Evolutionary conservation across 2,797 vertebrate genomes (phyloP).

Genomic region (Novumbra hubbsi): DNA sequence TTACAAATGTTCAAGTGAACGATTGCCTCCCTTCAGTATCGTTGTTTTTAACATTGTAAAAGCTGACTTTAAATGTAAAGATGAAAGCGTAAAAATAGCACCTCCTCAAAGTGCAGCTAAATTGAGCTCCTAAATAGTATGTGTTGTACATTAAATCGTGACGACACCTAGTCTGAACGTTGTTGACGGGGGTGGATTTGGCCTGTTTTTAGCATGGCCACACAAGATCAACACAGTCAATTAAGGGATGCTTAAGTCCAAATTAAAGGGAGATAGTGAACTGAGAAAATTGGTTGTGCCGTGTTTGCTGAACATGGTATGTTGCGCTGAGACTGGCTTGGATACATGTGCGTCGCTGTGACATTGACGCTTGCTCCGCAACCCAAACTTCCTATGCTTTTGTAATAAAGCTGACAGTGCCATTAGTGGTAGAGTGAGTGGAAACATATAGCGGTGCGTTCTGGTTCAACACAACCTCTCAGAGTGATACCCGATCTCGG

Average conservation of each 20-base stretch:
- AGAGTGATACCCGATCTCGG: slow-evolving; percentile 26
- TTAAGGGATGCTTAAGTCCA: too few species aligned
- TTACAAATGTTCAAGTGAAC: background rate
- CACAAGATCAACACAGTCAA: too few species aligned
- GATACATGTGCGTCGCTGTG: background rate
- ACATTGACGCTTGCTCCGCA: slow-evolving; percentile 30
- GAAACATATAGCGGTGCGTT: slow-evolving; percentile 36
- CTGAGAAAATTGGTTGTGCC: background rate
- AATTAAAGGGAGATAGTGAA: too few species aligned
- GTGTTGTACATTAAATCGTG: slow-evolving; percentile 24
- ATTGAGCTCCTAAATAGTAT: slow-evolving; percentile 40
- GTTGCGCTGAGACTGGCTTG: background rate
- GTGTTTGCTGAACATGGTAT: background rate
- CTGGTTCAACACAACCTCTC: slow-evolving; percentile 49
- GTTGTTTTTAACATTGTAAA: background rate
- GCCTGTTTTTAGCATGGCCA: too few species aligned
- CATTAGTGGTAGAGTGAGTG: slow-evolving; percentile 45
- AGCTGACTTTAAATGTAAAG: background rate
- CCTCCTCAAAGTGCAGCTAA: slow-evolving; percentile 9
- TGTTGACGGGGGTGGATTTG: too few species aligned
- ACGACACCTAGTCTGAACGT: background rate
- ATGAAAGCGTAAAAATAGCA: background rate
- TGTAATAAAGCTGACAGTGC: slow-evolving; percentile 32
- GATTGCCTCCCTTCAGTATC: background rate
- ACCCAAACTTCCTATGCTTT: background rate